Evolutionary conservation across 1,140 invertebrate genomes (phyloP), one percentile per base, ranked within the genome.

Genomic region (Microplitis mediator): DNA sequence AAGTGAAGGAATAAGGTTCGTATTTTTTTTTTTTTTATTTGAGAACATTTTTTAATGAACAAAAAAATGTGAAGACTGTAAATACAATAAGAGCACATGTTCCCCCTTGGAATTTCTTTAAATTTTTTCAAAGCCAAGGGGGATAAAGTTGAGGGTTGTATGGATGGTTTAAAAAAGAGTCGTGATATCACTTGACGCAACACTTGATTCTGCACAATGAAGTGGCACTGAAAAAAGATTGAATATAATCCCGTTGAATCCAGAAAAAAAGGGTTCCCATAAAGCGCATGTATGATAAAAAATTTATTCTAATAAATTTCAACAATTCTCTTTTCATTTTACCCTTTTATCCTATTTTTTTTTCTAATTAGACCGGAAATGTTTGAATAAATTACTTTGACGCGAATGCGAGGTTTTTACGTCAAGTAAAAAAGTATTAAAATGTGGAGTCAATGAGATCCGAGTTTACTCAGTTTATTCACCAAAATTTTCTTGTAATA

Each of bases 151-250:
- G 16, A 23, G 39, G 63, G 34, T 11, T 31, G 39, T 23, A 8
- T 14, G 34, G 31, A 63, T 65, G 51, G 39, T 63, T 69, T 66
- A 39, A 74, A 74, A 69, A 60, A 72, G 66, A 70, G 51, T 65
- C 52, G 32, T 63, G 62, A 76, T 74, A 63, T 74, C 54, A 69
- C 63, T 73, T 71, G 72, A 74, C 65, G 72, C 74, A 76, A 76
- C 68, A 76, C 76, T 77, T 77, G 76, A 77, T 76, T 76, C 72
- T 60, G 58, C 72, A 72, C 39, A 65, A 72, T 72, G 58, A 77
- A 76, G 71, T 65, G 70, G 32, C 34, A 50, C 58, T 62, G 60
- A 58, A 58, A 31, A 23, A 58, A 23, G 16, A 58, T 5, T 3
- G 23, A 58, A 58, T 23, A 58, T 54, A 58, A 58, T 58, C 23